Evolutionary conservation across 2,888 invertebrate species (phyloP), one percentile per base, ranked within the genome.

Genomic region (Cetonia aurata): DNA sequence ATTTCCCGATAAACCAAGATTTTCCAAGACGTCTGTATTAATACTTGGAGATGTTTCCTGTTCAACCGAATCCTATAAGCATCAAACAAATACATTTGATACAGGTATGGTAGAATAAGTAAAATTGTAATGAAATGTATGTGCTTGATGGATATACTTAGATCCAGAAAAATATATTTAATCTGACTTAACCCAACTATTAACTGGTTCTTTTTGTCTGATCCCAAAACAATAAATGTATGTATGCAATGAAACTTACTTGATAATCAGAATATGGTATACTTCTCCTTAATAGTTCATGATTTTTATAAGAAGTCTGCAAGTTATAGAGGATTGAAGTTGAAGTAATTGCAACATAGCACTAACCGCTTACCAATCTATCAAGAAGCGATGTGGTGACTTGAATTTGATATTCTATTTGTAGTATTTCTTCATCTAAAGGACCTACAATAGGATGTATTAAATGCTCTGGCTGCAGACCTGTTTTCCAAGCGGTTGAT

Each of bases 61-160:
- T 57, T 66, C 57, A 50, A 59, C 17, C 12, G 25, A 50, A 12
- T 37, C 56, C 70, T 66, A 66, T 42, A 70, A 70, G 33, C 70
- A 67, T 42, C 67, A 70, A 70, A 59, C 67, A 67, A 42, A 70
- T 67, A 67, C 67, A 67, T 70, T 70, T 25, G 37, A 15, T 13
- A 37, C n/a, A 56, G 15, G 15, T 6, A 13, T 42, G 13, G 13
- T 15, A n/a, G 12, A 56, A 37, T 3, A 19, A 17, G n/a, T 15
- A 62, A 6, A 48, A 15, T 37, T 33, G 31, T 10, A 25, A 52
- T 15, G 19, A 69, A 69, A 69, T 69, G 69, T 69, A 69, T 69
- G 53, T 69, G 60, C 59, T 69, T 69, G 60, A 69, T 69, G 69
- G 37, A 42, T 17, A 19, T 15, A 55, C 8, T 59, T 6, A 25